Conservation (phyloP, 2,888 invertebrate species). For the Brenthis daphne region DNA sequence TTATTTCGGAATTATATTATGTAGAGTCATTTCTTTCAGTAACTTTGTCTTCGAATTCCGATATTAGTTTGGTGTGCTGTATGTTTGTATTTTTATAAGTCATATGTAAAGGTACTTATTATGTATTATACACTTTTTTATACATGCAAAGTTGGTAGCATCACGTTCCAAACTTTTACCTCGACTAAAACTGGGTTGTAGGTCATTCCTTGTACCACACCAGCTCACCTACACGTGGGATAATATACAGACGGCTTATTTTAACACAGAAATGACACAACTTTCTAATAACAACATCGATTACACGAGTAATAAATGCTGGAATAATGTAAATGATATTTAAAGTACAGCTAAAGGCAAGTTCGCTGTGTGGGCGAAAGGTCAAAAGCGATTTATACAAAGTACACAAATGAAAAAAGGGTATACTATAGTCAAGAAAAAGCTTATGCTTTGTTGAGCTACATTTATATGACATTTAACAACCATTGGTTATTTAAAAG, state of each 20-base stretch:
- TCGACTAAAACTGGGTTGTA: too few species aligned
- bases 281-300: background rate
- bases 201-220: too few species aligned
- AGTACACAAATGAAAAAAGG: conserved; percentile 18
- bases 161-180: too few species aligned
- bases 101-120: too few species aligned
- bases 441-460: background rate
- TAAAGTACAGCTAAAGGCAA: conserved; percentile 19
- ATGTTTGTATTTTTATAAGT: too few species aligned
- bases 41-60: too few species aligned
- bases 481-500: conserved; percentile 1
- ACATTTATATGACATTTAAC: conserved; percentile 11
- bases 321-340: conserved; percentile 12
- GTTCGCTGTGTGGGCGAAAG: conserved; percentile 27
- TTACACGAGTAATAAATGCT: conserved; percentile 3
- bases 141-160: too few species aligned
- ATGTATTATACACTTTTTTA: too few species aligned
- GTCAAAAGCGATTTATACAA: conserved; percentile 25
- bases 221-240: background rate
- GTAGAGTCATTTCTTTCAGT: too few species aligned
- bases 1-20: too few species aligned
- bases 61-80: too few species aligned
- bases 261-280: background rate
- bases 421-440: conserved; percentile 10
- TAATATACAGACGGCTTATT: background rate